A percentile compares a stretch with the other conserved stretches of the same genome.
phyloP scores from a whole-genome alignment of 2,797 vertebrate species.

The Uromys caudimaculatus region DNA sequence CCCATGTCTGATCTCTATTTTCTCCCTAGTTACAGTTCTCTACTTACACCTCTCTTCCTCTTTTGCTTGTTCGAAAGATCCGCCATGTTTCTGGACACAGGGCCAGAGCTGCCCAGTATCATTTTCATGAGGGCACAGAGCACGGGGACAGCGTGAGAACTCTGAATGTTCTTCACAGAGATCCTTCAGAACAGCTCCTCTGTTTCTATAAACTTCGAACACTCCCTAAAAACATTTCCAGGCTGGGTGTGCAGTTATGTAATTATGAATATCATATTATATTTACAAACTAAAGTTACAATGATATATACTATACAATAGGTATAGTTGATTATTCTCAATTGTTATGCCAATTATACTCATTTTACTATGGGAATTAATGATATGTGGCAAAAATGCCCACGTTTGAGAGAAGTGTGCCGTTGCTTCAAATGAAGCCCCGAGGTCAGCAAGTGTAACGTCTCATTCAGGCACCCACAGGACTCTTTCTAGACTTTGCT shows the following conservation, averaged over 20 bases:
- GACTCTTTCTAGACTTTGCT: background rate
- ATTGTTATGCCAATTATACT: background rate
- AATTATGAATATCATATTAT: background rate
- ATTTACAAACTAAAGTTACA: background rate
- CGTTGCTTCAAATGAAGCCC: constrained; percentile 3
- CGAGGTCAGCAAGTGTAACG: background rate
- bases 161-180: background rate
- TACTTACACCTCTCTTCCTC: background rate
- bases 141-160: background rate
- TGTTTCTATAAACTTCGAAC: constrained; percentile 13
- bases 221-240: background rate
- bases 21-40: background rate
- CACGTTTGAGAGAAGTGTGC: constrained; percentile 21
- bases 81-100: background rate
- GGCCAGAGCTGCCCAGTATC: background rate
- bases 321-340: constrained; percentile 24
- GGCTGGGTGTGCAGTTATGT: background rate
- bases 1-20: background rate
- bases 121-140: background rate
- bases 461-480: background rate
- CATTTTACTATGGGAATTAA: background rate
- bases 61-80: background rate
- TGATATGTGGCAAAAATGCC: constrained; percentile 4
- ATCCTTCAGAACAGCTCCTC: background rate
- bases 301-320: background rate